These are phyloP conservation scores for Macropodus opercularis DNA, from an alignment of 2,797 vertebrate species.

Conservation along the genomic window DNA sequence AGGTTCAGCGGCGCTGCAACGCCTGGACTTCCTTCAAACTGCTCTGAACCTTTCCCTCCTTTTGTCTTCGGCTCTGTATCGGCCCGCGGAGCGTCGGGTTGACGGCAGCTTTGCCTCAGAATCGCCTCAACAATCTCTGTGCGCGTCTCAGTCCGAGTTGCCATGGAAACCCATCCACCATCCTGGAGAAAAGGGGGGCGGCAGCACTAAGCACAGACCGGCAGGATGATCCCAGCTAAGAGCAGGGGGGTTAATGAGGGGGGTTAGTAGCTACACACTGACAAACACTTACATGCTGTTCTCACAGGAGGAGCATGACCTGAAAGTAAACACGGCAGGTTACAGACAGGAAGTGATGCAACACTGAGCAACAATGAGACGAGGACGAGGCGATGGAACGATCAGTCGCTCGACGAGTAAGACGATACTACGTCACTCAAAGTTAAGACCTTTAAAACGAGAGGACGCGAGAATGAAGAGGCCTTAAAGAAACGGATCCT, in stretches of 20 bases:
- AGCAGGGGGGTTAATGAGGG: slow-evolving; percentile 44
- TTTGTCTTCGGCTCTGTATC: slow-evolving; percentile 14
- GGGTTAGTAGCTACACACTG: slow-evolving; percentile 68
- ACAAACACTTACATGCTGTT: slow-evolving; percentile 89
- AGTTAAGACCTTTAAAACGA: too few species aligned
- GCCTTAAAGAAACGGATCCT: too few species aligned
- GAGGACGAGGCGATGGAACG: background rate
- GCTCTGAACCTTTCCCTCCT: background rate
- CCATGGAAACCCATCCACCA: slow-evolving; percentile 47
- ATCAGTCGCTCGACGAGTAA: too few species aligned
- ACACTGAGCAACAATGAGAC: slow-evolving; percentile 20
- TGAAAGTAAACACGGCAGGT: slow-evolving; percentile 88
- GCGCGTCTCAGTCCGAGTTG: slow-evolving; percentile 25
- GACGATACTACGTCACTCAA: too few species aligned
- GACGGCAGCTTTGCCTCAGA: background rate
- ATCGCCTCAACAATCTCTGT: slow-evolving; percentile 18
- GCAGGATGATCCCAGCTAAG: slow-evolving; percentile 8
- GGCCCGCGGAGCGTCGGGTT: background rate
- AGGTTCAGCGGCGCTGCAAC: too few species aligned
- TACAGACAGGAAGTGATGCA: slow-evolving; percentile 66
- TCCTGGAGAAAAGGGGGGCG: background rate
- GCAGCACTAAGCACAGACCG: slow-evolving; percentile 24
- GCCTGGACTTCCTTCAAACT: too few species aligned
- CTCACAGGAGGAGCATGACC: slow-evolving; percentile 86
- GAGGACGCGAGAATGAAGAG: too few species aligned